Percentiles rank a stretch among this genome's conserved stretches.
Evolutionary conservation across 2,797 vertebrate genomes (phyloP).

Genomic region (Phalloptychus januarius): DNA sequence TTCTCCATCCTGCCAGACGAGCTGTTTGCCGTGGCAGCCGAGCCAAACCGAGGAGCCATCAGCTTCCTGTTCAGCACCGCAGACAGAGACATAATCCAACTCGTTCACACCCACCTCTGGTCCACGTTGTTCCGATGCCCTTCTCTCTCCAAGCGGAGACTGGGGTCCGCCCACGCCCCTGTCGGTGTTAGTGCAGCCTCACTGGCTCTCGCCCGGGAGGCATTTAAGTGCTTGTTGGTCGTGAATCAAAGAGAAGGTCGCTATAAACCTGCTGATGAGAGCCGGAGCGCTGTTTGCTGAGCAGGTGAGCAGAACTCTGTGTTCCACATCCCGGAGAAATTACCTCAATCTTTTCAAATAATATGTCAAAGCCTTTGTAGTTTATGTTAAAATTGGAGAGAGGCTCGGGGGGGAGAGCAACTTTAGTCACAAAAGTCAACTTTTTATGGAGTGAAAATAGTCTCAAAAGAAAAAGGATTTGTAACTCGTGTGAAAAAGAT

Average conservation of each 20-base stretch:
- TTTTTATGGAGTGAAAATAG: too few species aligned
- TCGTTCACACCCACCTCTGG: slow-evolving; percentile 63
- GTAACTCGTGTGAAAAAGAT: too few species aligned
- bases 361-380: slow-evolving; percentile 19
- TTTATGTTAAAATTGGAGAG: slow-evolving; percentile 10
- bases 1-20: slow-evolving; percentile 27
- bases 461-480: too few species aligned
- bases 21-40: slow-evolving; percentile 8
- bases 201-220: slow-evolving; percentile 40
- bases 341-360: slow-evolving; percentile 11
- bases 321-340: slow-evolving; percentile 26
- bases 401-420: not conserved
- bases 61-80: slow-evolving; percentile 67
- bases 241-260: slow-evolving; percentile 41
- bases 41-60: slow-evolving; percentile 7
- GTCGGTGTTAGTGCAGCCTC: slow-evolving; percentile 53
- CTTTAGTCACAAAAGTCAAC: not conserved
- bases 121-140: slow-evolving; percentile 44
- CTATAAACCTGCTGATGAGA: slow-evolving; percentile 44
- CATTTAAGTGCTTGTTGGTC: slow-evolving; percentile 46
- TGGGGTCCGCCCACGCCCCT: slow-evolving; percentile 50
- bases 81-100: slow-evolving; percentile 62
- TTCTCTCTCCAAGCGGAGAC: slow-evolving; percentile 36
- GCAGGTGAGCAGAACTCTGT: slow-evolving; percentile 46
- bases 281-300: slow-evolving; percentile 49